Conservation (phyloP, 2,888 invertebrate species). For the Andrena dorsata region DNA sequence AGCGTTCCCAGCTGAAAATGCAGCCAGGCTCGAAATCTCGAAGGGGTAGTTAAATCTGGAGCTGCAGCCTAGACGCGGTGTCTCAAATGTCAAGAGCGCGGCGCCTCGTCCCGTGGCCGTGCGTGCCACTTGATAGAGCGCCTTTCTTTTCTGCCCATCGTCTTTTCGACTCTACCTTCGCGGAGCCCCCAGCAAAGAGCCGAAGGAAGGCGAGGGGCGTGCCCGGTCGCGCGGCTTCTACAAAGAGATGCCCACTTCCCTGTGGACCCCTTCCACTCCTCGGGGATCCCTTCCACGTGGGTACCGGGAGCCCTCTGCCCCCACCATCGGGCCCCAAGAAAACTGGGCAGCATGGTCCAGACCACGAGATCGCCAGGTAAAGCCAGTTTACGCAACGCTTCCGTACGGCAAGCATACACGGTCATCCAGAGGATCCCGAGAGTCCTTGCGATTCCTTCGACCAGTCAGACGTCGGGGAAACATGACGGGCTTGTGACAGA, state of each 20-base stretch:
- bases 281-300: constrained; percentile 77
- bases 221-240: constrained; percentile 81
- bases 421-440: constrained; percentile 36
- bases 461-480: not conserved
- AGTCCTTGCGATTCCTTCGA: constrained; percentile 26
- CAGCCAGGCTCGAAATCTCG: not conserved
- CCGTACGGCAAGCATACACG: constrained; percentile 77
- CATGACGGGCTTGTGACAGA: constrained; percentile 15
- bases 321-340: constrained; percentile 76
- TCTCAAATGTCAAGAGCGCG: constrained; percentile 66
- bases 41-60: constrained; percentile 13
- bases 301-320: constrained; percentile 69
- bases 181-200: constrained; percentile 78
- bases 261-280: constrained; percentile 73
- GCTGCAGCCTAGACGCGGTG: constrained; percentile 11
- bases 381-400: constrained; percentile 82
- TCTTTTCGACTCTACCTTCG: constrained; percentile 58
- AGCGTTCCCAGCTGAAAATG: not conserved
- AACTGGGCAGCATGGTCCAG: constrained; percentile 83
- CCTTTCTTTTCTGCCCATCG: constrained; percentile 64
- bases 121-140: constrained; percentile 60
- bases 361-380: constrained; percentile 82
- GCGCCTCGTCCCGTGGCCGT: constrained; percentile 58
- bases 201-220: constrained; percentile 78
- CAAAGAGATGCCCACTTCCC: constrained; percentile 82